Evolutionary conservation across 53 echinoderm and acorn worm genomes (phyloP).

Genomic region (Paracentrotus lividus): DNA sequence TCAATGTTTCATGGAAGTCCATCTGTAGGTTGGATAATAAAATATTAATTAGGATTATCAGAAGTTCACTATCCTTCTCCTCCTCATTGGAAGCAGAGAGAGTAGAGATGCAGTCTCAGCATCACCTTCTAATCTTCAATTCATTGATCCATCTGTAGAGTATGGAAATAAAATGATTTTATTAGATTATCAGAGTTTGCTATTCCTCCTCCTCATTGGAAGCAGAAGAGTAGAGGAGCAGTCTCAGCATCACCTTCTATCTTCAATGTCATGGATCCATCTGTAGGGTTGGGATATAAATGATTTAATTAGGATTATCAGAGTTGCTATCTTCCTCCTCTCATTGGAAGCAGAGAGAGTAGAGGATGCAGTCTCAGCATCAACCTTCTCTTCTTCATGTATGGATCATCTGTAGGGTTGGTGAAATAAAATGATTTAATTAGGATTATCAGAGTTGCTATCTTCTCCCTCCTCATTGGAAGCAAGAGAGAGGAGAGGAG

Average conservation of each 20-base stretch:
- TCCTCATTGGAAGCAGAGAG: constrained; percentile 77
- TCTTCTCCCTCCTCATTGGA: constrained; percentile 85
- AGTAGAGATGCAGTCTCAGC: constrained; percentile 82
- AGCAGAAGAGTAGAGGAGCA: constrained; percentile 78
- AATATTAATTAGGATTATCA: too few species aligned
- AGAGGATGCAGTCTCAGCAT: too few species aligned
- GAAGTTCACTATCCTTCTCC: constrained; percentile 96
- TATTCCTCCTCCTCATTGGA: constrained; percentile 86
- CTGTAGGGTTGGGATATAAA: constrained; percentile 57
- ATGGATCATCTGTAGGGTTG: too few species aligned
- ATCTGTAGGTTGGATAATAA: constrained; percentile 72
- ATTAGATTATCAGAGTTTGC: constrained; percentile 95
- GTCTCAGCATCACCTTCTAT: constrained; percentile 93
- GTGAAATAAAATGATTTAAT: too few species aligned
- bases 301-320: too few species aligned
- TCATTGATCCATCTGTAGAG: constrained; percentile 84
- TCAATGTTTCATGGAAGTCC: constrained; percentile 81
- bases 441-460: constrained; percentile 95
- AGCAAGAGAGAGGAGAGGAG: constrained; percentile 78
- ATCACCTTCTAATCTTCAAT: constrained; percentile 91
- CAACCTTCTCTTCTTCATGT: too few species aligned
- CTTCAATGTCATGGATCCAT: constrained; percentile 86
- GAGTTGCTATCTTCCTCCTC: too few species aligned
- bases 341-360: too few species aligned
- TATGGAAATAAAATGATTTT: background rate